Conservation (phyloP, 1,140 invertebrate genomes). For the Camponotus vicinus region DNA sequence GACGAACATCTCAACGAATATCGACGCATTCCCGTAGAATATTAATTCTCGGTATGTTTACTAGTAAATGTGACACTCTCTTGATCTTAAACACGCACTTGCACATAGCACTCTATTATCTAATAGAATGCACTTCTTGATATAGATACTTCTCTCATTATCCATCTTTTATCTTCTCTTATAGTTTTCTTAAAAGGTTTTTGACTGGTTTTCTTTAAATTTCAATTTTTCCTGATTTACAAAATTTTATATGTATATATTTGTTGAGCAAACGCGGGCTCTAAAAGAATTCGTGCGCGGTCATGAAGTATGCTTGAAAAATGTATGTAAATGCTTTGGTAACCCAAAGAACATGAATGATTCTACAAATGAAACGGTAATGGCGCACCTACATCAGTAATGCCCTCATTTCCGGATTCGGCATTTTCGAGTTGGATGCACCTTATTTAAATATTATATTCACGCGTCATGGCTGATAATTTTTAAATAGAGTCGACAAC, state of each 20-base stretch:
- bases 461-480: too few relatives aligned
- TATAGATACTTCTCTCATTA: constrained; percentile 1
- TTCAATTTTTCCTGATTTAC: background rate
- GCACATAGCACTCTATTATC: constrained; percentile 41
- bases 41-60: constrained; percentile 52
- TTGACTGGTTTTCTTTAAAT: background rate
- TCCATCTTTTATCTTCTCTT: background rate
- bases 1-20: constrained; percentile 55
- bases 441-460: too few relatives aligned
- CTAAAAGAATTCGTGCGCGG: background rate
- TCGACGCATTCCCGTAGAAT: constrained; percentile 46
- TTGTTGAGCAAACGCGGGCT: background rate
- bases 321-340: constrained; percentile 8
- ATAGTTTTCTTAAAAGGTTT: background rate
- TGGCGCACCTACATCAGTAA: background rate
- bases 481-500: too few relatives aligned
- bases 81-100: constrained; percentile 47
- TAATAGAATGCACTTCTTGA: constrained; percentile 37
- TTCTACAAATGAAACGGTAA: background rate
- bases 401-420: too few relatives aligned
- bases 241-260: constrained; percentile 11
- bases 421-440: too few relatives aligned
- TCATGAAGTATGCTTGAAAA: background rate
- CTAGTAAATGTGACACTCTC: constrained; percentile 36
- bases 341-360: background rate